phyloP scores from a whole-genome alignment of 30 jellyfish, hydroid and myxozoan species.

The Rhopilema esculentum region DNA sequence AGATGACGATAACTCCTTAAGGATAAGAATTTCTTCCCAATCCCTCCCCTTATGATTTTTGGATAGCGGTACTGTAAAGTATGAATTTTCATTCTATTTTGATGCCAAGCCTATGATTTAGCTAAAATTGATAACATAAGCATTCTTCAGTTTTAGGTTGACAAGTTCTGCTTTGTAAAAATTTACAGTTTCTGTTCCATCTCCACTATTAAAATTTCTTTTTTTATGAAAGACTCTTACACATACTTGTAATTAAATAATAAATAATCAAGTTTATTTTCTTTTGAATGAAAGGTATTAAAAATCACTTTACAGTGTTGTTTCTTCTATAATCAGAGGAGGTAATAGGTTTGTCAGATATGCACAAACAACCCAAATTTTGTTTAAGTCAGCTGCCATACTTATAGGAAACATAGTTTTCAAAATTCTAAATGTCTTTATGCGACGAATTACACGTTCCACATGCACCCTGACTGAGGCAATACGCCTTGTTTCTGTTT shows the following conservation, averaged over 20 bases:
- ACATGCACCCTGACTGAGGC: constrained; percentile 82
- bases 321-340: constrained; percentile 4
- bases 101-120: neutral
- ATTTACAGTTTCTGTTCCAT: neutral
- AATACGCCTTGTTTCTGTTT: constrained; percentile 57
- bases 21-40: neutral
- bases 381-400: constrained; percentile 42
- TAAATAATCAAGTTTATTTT: neutral
- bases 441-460: constrained; percentile 66
- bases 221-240: neutral
- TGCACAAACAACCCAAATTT: constrained; percentile 49
- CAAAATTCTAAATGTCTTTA: constrained; percentile 41
- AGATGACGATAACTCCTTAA: neutral
- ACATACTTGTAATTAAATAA: neutral
- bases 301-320: neutral
- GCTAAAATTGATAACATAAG: neutral
- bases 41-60: neutral
- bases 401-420: constrained; percentile 15
- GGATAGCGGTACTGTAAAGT: neutral
- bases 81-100: neutral
- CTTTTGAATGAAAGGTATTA: neutral
- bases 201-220: neutral
- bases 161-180: neutral
- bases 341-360: constrained; percentile 36
- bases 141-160: neutral